Evolutionary conservation across 1,140 invertebrate genomes (phyloP).

Genomic region (Ceratina calcarata): DNA sequence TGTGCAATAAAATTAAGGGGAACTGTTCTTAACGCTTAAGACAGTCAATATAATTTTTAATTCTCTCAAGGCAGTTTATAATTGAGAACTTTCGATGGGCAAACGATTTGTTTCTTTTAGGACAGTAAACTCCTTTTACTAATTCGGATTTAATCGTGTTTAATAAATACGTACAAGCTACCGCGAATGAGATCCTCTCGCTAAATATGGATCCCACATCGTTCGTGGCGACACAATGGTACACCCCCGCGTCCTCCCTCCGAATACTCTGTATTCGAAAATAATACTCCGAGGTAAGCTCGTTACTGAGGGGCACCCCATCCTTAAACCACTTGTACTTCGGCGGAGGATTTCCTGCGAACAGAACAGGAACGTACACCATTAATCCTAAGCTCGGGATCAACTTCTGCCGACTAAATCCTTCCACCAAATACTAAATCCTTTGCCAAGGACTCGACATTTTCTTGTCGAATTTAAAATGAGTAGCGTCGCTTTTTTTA

Average conservation of each 20-base stretch:
- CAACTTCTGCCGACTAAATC: neutral
- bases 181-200: conserved; percentile 91
- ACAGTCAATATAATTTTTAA: too few species aligned
- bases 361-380: neutral
- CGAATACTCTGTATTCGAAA: conserved; percentile 90
- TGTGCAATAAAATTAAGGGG: too few species aligned
- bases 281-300: conserved; percentile 87
- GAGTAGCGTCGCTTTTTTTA: too few species aligned
- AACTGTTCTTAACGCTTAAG: too few species aligned
- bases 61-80: too few species aligned
- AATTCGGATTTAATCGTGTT: neutral
- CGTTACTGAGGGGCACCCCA: conserved; percentile 86
- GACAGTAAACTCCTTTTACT: neutral
- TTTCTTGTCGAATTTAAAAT: too few species aligned
- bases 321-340: conserved; percentile 95
- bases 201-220: conserved; percentile 94
- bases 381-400: neutral
- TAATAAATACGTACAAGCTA: conserved; percentile 86
- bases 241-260: conserved; percentile 90
- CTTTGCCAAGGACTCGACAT: neutral
- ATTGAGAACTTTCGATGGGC: too few species aligned
- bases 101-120: neutral
- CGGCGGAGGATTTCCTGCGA: conserved; percentile 90
- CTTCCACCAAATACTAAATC: conserved; percentile 16
- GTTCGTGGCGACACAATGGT: conserved; percentile 94